Percentiles rank a stretch among this genome's conserved stretches.
These are phyloP conservation scores for Tineola bisselliella DNA, from an alignment of 2,888 invertebrate genomes.

Conservation along the genomic window DNA sequence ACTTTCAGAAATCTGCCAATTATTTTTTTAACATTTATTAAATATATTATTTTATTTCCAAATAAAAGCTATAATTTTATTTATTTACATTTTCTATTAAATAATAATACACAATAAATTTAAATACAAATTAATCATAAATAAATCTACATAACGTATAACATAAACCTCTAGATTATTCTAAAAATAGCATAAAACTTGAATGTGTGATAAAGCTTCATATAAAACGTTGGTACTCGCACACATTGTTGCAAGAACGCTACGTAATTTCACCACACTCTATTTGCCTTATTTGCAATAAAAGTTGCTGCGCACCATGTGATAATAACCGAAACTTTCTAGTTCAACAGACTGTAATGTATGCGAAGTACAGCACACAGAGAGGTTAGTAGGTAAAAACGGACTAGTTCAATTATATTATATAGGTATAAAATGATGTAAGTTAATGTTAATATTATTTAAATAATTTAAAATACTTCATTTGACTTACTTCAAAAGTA, in stretches of 20 bases:
- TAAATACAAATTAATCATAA: too few species aligned
- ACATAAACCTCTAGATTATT: background rate
- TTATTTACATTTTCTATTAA: too few species aligned
- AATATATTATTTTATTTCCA: too few species aligned
- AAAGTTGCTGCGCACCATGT: background rate
- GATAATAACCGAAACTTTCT: background rate
- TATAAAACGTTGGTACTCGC: background rate
- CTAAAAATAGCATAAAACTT: background rate
- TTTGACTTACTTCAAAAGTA: too few species aligned
- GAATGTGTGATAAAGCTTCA: background rate
- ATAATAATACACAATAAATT: too few species aligned
- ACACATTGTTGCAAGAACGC: background rate
- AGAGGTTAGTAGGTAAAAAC: too few species aligned
- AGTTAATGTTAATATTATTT: too few species aligned
- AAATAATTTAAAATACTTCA: too few species aligned
- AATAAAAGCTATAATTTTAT: too few species aligned
- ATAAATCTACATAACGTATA: too few species aligned
- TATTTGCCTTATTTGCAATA: constrained; percentile 1
- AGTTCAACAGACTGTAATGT: background rate
- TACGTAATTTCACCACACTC: background rate
- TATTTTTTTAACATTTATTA: background rate
- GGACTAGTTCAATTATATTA: too few species aligned
- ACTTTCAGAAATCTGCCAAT: background rate
- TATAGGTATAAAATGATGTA: too few species aligned
- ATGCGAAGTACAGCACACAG: background rate